phyloP scores from a whole-genome alignment of 2,888 invertebrate species.

The Arge pagana region DNA sequence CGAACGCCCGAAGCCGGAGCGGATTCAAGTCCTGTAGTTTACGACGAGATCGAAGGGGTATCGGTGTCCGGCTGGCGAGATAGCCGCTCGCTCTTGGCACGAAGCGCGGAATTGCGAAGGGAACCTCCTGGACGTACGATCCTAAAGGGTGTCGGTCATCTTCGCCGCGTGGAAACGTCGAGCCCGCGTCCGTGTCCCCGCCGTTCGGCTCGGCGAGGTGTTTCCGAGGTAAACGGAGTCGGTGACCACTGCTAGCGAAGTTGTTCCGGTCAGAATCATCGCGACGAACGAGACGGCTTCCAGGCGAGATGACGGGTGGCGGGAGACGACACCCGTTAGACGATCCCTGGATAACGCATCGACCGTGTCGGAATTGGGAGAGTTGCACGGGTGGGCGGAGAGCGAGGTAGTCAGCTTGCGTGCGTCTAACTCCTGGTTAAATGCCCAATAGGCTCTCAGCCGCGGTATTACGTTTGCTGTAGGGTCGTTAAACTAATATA shows the following conservation, averaged over 20 bases:
- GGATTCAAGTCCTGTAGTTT: conserved; percentile 9
- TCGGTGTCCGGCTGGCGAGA: conserved; percentile 20
- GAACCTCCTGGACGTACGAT: too few relatives aligned
- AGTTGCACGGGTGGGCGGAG: conserved; percentile 1
- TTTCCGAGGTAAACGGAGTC: too few relatives aligned
- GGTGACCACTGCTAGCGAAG: too few relatives aligned
- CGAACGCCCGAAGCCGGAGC: not conserved
- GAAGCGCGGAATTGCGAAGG: too few relatives aligned
- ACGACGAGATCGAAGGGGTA: conserved; percentile 12
- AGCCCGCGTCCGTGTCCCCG: too few relatives aligned
- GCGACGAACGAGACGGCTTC: not conserved
- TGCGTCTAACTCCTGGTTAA: conserved; percentile 18
- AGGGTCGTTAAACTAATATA: conserved; percentile 20
- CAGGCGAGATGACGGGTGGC: not conserved
- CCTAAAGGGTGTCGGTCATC: too few relatives aligned
- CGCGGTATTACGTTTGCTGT: conserved; percentile 24
- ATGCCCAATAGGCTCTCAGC: conserved; percentile 15
- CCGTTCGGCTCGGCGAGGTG: too few relatives aligned
- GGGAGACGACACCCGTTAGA: conserved; percentile 14
- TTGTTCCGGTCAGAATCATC: not conserved
- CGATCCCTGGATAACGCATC: conserved; percentile 17
- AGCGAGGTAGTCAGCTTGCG: too few relatives aligned
- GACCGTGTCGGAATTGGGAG: conserved; percentile 16
- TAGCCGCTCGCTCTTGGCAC: conserved; percentile 15
- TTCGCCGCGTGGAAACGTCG: too few relatives aligned